Conservation (phyloP, 2,113 vertebrate genomes). For the Chloroceryle aenea region DNA sequence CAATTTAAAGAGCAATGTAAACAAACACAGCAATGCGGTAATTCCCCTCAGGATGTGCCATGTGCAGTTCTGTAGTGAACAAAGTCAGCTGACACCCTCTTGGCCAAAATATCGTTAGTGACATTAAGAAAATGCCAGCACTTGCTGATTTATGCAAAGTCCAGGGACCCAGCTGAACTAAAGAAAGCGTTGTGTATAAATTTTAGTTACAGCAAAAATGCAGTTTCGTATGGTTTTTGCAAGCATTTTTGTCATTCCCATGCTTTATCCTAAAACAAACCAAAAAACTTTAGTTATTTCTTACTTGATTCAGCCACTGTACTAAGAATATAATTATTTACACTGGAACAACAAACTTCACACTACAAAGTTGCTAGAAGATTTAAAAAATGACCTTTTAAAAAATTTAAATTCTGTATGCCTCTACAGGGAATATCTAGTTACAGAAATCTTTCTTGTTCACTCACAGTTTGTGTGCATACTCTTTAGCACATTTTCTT, state of each 20-base stretch:
- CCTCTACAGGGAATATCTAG: background rate
- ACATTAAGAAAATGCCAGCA: slow-evolving; percentile 46
- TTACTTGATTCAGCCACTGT: background rate
- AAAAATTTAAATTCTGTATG: background rate
- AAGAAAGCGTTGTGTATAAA: background rate
- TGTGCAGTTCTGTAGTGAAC: background rate
- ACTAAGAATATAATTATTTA: background rate
- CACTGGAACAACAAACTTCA: background rate
- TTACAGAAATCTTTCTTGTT: background rate
- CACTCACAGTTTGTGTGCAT: background rate
- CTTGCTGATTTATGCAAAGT: slow-evolving; percentile 40
- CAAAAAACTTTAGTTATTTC: background rate
- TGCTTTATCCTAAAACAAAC: background rate
- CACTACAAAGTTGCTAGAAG: background rate
- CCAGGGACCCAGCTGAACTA: background rate
- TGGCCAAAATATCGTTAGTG: slow-evolving; percentile 30
- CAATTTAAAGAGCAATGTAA: slow-evolving; percentile 40
- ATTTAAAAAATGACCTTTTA: background rate
- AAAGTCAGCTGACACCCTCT: background rate
- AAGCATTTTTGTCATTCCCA: background rate
- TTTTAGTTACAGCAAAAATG: background rate
- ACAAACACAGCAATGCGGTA: background rate
- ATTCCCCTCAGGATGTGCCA: background rate
- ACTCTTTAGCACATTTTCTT: background rate
- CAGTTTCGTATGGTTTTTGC: background rate